Evolutionary conservation across 2,888 invertebrate genomes (phyloP).

Genomic region (Ctenicera cuprea): DNA sequence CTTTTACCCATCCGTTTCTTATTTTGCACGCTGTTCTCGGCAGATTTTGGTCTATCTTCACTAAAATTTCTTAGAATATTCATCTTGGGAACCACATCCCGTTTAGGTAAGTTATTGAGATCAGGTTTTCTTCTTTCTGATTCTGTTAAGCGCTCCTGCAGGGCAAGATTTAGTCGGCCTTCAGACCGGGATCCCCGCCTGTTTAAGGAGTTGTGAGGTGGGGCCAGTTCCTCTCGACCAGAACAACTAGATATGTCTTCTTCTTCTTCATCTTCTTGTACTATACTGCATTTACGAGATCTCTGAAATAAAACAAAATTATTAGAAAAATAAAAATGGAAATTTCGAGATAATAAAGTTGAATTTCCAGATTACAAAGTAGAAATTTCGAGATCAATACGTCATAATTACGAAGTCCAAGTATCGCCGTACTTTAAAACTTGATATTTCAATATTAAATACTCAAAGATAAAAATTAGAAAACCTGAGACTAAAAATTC

Average conservation of each 20-base stretch:
- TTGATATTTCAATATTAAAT: too few species aligned
- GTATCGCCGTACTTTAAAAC: too few species aligned
- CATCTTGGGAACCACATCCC: conserved; percentile 57
- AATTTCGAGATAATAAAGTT: too few species aligned
- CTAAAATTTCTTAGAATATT: conserved; percentile 46
- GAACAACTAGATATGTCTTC: conserved; percentile 81
- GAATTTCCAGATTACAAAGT: too few species aligned
- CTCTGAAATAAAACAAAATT: conserved; percentile 71
- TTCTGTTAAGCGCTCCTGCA: conserved; percentile 79
- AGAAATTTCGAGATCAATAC: too few species aligned
- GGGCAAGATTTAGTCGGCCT: conserved; percentile 83
- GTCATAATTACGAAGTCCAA: too few species aligned
- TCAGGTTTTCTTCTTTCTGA: conserved; percentile 74
- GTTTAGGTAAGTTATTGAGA: conserved; percentile 61
- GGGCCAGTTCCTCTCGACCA: conserved; percentile 76
- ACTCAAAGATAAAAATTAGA: too few species aligned
- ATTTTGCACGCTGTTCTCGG: conserved; percentile 51
- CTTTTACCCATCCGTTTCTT: conserved; percentile 70
- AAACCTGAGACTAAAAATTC: too few species aligned
- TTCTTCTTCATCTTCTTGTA: conserved; percentile 94
- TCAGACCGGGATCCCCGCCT: conserved; percentile 87
- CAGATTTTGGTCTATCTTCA: conserved; percentile 50
- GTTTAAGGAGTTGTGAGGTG: conserved; percentile 74
- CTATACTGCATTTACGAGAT: conserved; percentile 92
- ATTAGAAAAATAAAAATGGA: too few species aligned